A percentile compares a stretch with the other conserved stretches of the same genome.
Evolutionary conservation across 2,113 vertebrate genomes (phyloP).

Genomic region (Mugil cephalus): DNA sequence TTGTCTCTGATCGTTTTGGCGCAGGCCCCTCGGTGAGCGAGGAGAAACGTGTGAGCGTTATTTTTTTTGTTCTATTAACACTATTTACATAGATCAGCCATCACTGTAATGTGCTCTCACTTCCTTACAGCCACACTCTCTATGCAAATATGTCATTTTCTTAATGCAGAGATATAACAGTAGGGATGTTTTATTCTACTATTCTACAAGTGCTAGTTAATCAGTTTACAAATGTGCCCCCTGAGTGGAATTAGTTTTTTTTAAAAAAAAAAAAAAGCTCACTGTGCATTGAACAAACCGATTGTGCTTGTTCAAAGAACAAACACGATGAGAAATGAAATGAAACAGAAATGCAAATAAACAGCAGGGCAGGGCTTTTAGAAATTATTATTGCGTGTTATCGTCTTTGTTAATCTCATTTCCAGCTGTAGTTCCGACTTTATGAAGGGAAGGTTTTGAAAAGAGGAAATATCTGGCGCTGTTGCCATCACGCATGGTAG

Average conservation of each 20-base stretch:
- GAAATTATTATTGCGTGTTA: neutral
- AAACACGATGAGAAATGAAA: neutral
- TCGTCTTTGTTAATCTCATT: neutral
- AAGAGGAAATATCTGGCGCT: conserved; percentile 29
- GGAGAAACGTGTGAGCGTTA: neutral
- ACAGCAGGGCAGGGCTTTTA: neutral
- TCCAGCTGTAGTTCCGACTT: neutral
- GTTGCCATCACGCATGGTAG: conserved; percentile 3
- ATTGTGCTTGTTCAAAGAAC: neutral
- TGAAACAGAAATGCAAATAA: neutral
- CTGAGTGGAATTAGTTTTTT: neutral
- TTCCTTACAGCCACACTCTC: conserved; percentile 50
- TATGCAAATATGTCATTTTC: conserved; percentile 12
- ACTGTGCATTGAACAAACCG: neutral
- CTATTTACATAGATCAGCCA: neutral
- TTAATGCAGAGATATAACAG: conserved; percentile 5
- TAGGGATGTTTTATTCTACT: neutral
- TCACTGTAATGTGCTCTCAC: conserved; percentile 33
- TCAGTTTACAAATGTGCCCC: neutral
- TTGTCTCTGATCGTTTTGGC: conserved; percentile 12
- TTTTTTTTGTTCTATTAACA: neutral
- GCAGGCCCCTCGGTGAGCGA: neutral
- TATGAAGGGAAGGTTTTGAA: neutral
- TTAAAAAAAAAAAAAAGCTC: conserved; percentile 10
- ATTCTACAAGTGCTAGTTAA: neutral